Conservation (phyloP, 2,888 invertebrate genomes). For the Macaria liturata region DNA sequence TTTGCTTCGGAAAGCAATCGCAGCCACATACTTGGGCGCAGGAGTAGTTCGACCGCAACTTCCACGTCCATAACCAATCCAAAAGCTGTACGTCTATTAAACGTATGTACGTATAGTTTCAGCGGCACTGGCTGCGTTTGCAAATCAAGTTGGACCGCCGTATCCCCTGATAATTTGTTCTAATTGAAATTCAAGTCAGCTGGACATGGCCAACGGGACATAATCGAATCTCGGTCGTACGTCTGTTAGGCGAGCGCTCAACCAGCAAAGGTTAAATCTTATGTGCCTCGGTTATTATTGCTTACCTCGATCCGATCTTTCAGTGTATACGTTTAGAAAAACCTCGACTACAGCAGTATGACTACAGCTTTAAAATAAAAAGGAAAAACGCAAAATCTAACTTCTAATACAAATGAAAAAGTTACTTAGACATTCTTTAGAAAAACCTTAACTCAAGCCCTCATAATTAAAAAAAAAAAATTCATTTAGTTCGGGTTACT, state of each 20-base stretch:
- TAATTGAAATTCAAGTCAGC: slow-evolving; percentile 89
- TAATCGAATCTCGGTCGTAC: slow-evolving; percentile 71
- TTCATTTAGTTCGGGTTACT: too few species aligned
- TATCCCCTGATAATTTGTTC: slow-evolving; percentile 84
- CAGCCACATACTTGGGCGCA: too few species aligned
- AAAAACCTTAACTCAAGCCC: too few species aligned
- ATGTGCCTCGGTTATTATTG: neutral
- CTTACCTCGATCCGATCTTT: too few species aligned
- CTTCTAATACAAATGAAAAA: too few species aligned
- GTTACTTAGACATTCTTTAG: too few species aligned
- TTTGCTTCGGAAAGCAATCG: too few species aligned
- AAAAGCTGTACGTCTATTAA: slow-evolving; percentile 11
- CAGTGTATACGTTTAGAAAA: too few species aligned
- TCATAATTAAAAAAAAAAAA: too few species aligned
- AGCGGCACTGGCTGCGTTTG: slow-evolving; percentile 57
- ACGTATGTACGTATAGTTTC: slow-evolving; percentile 20
- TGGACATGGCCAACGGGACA: slow-evolving; percentile 79
- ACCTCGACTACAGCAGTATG: too few species aligned
- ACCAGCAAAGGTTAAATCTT: slow-evolving; percentile 4
- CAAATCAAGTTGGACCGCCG: slow-evolving; percentile 76
- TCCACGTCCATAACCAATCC: slow-evolving; percentile 12
- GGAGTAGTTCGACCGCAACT: slow-evolving; percentile 1
- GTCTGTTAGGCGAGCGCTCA: slow-evolving; percentile 9
- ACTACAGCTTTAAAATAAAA: too few species aligned
- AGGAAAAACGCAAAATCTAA: too few species aligned